phyloP scores from a whole-genome alignment of 2,113 vertebrate species.

The Machaerirhynchus nigripectus region DNA sequence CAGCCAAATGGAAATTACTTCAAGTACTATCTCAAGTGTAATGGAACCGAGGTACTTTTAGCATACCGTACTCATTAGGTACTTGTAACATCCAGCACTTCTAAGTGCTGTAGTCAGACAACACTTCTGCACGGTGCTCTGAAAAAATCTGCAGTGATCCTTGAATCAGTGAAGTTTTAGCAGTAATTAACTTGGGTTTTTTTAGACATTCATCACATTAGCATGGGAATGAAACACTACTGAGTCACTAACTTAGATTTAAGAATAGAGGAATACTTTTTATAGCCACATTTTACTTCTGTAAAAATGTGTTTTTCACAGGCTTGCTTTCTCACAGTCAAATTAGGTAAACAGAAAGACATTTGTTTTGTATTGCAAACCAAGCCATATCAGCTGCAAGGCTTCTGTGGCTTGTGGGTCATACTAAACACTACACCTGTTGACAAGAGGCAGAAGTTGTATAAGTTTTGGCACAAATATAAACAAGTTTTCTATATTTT shows the following conservation, averaged over 20 bases:
- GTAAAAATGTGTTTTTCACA: not conserved
- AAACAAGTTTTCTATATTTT: slow-evolving; percentile 12
- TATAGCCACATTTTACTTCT: not conserved
- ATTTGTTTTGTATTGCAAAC: not conserved
- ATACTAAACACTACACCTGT: not conserved
- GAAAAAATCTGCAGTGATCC: not conserved
- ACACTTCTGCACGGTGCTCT: not conserved
- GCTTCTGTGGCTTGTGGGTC: not conserved
- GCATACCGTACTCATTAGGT: slow-evolving; percentile 4
- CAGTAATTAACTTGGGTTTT: not conserved
- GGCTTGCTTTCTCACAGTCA: not conserved
- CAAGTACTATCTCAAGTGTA: slow-evolving; percentile 22
- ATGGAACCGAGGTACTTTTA: slow-evolving; percentile 3
- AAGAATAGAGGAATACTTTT: not conserved
- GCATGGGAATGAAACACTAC: not conserved
- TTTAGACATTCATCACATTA: not conserved
- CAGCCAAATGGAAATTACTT: slow-evolving; percentile 34
- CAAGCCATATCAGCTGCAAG: not conserved
- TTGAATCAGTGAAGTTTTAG: not conserved
- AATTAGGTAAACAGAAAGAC: not conserved
- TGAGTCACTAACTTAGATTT: not conserved
- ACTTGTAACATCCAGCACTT: slow-evolving; percentile 1
- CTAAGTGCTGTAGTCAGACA: not conserved
- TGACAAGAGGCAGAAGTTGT: not conserved
- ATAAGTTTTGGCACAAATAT: not conserved